Base-by-base conservation (phyloP, 2,797 vertebrate genomes). In the Pteronotus mesoamericanus region DNA sequence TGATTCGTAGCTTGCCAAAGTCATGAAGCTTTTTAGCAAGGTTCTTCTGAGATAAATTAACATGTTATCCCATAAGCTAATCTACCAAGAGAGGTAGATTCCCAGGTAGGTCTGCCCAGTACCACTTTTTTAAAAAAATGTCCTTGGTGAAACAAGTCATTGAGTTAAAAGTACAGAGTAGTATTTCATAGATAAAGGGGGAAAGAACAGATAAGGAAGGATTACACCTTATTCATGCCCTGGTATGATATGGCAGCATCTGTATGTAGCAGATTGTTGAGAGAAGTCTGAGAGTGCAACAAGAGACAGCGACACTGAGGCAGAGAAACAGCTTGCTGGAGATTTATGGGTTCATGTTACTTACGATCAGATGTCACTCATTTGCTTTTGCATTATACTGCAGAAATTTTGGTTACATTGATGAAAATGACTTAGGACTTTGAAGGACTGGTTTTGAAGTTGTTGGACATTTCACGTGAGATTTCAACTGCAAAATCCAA, bases 401-500 rank as follows among this genome's bases (percentile, higher is more conserved):
- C 55, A 42, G 89, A 57, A 46, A 79, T 72, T 55, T 26, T 57
- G 24, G 69, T 75, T 34, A 19, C 77, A 19, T 39, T 34, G 34
- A 71, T 78, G 34, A 53, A 51, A 82, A 80, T 74, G 39, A 77
- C 61, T 78, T 14, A 75, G 39, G 57, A 39, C 59, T 93, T 74
- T 34, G 57, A 86, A 94, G 37, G 37, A 44, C 46, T 69, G 42
- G 32, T 91, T 91, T 94, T 71, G 29, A 95, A 93, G 46, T 71
- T 75, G 37, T 32, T 80, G 55, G 69, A 59, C 55, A 72, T 80
- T 95, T 78, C 53, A 32, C 87, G 95, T 96, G 93, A 69, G 46
- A 95, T 82, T 91, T 86, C 80, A 59, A 37, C 48, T 87, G 79
- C 37, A 75, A 95, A 95, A 93, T 94, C 51, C 77, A 91, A 72